These are phyloP conservation scores for Pangasius mekongensis DNA, from an alignment of 2,797 vertebrate genomes.

Conservation along the genomic window DNA sequence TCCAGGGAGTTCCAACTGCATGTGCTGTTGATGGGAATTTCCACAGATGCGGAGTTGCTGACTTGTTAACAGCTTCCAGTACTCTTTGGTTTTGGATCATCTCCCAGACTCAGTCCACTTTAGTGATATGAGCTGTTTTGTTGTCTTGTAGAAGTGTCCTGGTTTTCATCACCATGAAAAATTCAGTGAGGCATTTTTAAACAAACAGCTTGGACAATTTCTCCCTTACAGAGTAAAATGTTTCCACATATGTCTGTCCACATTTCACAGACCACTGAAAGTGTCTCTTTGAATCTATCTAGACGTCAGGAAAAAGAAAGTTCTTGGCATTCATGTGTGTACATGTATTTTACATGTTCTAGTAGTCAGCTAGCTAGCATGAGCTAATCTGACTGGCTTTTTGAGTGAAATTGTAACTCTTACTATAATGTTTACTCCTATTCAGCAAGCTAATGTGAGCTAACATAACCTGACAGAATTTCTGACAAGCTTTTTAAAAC, in stretches of 20 bases:
- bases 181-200: slow-evolving; percentile 26
- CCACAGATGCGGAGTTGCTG: slow-evolving; percentile 48
- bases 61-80: slow-evolving; percentile 52
- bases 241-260: slow-evolving; percentile 17
- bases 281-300: slow-evolving; percentile 23
- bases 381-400: background rate
- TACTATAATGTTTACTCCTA: background rate
- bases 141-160: slow-evolving; percentile 39
- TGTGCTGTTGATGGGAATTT: slow-evolving; percentile 43
- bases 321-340: background rate
- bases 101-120: slow-evolving; percentile 37
- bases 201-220: slow-evolving; percentile 37
- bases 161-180: slow-evolving; percentile 43
- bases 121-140: slow-evolving; percentile 34
- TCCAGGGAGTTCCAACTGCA: slow-evolving; percentile 44
- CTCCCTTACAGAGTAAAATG: slow-evolving; percentile 3
- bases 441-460: background rate
- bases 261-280: slow-evolving; percentile 4
- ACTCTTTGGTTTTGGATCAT: slow-evolving; percentile 35
- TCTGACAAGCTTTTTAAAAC: background rate
- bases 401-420: background rate
- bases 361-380: background rate
- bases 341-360: background rate
- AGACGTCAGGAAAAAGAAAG: background rate
- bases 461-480: background rate